phyloP scores from a whole-genome alignment of 1,140 invertebrate species.

The Sycobia sp. region DNA sequence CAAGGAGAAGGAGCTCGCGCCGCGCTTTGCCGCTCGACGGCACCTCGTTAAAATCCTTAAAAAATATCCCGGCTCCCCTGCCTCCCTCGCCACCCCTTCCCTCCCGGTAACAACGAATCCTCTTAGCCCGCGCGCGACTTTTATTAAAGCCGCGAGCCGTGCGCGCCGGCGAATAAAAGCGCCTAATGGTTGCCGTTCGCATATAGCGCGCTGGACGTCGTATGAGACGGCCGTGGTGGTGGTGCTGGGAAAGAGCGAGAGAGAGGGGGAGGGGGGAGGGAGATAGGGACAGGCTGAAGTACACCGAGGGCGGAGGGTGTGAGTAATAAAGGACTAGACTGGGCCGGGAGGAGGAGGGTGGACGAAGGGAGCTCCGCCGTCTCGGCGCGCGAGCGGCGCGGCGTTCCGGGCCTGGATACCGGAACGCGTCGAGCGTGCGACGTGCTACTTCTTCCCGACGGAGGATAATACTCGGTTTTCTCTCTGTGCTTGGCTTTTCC shows the following conservation, averaged over 20 bases:
- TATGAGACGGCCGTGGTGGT: no score
- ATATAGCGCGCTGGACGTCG: slow-evolving; percentile 17
- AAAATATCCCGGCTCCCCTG: no score
- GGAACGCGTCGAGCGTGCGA: slow-evolving; percentile 25
- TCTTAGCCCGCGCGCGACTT: slow-evolving; percentile 5
- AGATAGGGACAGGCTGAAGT: no score
- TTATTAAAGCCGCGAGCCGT: slow-evolving; percentile 2
- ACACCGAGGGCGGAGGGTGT: not conserved
- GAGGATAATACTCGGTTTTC: slow-evolving; percentile 20
- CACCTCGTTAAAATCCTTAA: slow-evolving; percentile 25
- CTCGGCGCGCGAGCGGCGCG: not conserved
- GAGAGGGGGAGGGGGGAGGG: not conserved
- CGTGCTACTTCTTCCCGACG: slow-evolving; percentile 11
- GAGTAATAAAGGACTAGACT: not conserved
- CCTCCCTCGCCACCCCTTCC: no score
- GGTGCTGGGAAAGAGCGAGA: no score
- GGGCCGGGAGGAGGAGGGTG: not conserved
- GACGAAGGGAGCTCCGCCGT: no score
- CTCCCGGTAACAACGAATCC: not conserved
- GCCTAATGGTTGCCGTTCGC: slow-evolving; percentile 20
- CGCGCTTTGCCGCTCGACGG: no score
- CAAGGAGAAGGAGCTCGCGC: no score
- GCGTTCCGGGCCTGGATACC: not conserved
- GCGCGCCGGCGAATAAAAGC: slow-evolving; percentile 4
- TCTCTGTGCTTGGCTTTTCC: not conserved